Base-by-base conservation (phyloP, 2,888 invertebrate species). In the Dexiosoma caninum region DNA sequence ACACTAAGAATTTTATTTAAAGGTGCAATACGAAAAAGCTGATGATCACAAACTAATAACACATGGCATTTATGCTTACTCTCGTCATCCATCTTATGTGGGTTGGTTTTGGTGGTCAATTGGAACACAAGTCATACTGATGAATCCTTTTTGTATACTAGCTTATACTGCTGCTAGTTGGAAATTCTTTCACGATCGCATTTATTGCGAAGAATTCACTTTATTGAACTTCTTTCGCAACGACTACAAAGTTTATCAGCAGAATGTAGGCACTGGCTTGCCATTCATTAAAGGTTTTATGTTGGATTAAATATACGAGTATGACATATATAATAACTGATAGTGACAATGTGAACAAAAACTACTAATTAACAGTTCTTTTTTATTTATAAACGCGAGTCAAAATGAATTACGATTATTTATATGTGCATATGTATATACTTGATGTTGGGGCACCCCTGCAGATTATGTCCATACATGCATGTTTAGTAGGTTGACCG, bases 91-190 rank as follows among this genome's bases (percentile, higher is more conserved):
- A 0, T 96, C 98, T 85, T 99, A 99, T 90, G 96, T 97, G 2
- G 99, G 99, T 10, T 99, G 99, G 99, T 98, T 99, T 92, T 96
- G 96, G 91, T 99, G 99, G 99, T 96, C 97, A 14, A 93, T 99
- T 76, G 99, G 98, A 46, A 99, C 99, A 10, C 99, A 99, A 93
- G 94, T 98, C 27, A 93, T 97, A 69, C 92, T 99, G 0, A 91
- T 96, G 77, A 99, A 99, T 91, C 98, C 98, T 0, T 42, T 98
- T 4, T 99, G 98, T 88, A 87, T 94, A 1, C 85, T 97, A 1
- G 92, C 94, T 2, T 99, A 98, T 90, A 91, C 95, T 0, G 80
- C 95, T 4, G 95, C 95, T 0, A 95, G 97, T 19, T 99, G 98
- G 97, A 92, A 92, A 69, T 99, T 99, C 91, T 99, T 99, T 91